A percentile compares a stretch with the other conserved stretches of the same genome.
Evolutionary conservation across 2,113 vertebrate species (phyloP).

Genomic region (Prolemur simus): DNA sequence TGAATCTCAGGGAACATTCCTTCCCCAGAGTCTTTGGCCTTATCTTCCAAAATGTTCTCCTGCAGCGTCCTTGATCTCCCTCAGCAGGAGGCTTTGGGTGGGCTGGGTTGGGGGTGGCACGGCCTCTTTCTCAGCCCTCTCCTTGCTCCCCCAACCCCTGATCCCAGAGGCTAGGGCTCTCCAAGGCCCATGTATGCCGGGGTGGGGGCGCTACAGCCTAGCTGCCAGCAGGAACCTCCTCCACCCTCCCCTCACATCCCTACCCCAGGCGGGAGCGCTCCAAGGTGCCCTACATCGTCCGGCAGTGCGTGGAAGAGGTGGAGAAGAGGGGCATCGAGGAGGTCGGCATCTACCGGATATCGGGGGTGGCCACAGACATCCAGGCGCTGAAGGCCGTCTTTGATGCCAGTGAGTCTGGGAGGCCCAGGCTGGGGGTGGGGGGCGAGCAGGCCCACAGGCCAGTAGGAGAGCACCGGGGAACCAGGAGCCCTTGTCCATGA

Average conservation of each 20-base stretch:
- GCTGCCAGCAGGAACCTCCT: too few species aligned
- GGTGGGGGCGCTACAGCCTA: background rate
- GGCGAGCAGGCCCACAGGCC: accelerated
- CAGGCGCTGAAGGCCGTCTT: conserved; percentile 96
- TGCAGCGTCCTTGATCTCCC: background rate
- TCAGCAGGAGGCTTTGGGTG: background rate
- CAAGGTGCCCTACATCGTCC: conserved; percentile 99
- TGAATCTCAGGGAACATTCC: background rate
- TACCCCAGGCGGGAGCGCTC: conserved; percentile 94
- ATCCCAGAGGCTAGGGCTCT: background rate
- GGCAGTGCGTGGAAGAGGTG: conserved; percentile 98
- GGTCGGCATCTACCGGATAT: conserved; percentile 99
- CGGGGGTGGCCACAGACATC: conserved; percentile 98
- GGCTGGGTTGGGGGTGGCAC: background rate
- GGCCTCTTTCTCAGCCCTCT: background rate
- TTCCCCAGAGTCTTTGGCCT: background rate
- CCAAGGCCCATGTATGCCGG: background rate
- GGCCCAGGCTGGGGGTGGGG: background rate
- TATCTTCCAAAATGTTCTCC: background rate
- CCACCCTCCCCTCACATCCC: background rate
- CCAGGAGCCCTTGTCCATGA: background rate
- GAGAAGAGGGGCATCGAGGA: conserved; percentile 99
- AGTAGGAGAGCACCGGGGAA: too few species aligned
- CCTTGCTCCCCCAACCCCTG: background rate
- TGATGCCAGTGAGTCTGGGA: conserved; percentile 92